Evolutionary conservation across 2,888 invertebrate genomes (phyloP).

Genomic region (Aleiodes leptofemur): DNA sequence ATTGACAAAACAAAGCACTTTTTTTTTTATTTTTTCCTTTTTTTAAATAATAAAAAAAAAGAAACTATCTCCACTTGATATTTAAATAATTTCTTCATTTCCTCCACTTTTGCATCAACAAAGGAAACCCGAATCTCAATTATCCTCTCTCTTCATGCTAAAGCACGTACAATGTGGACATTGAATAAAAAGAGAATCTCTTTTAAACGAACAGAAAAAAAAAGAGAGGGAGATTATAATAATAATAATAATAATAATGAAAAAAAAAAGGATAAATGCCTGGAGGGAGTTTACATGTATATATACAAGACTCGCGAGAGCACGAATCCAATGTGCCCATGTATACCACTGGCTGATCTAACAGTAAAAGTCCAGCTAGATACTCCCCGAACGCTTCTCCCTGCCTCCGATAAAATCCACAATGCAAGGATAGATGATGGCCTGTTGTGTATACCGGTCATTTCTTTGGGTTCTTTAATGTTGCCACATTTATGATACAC

Average conservation of each 20-base stretch:
- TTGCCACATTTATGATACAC: slow-evolving; percentile 18
- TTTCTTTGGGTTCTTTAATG: slow-evolving; percentile 7
- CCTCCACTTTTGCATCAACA: slow-evolving; percentile 8
- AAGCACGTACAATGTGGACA: not conserved
- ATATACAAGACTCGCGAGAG: slow-evolving; percentile 15
- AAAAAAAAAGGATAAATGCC: slow-evolving; percentile 30
- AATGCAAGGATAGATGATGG: slow-evolving; percentile 2
- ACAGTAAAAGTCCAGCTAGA: slow-evolving; percentile 67
- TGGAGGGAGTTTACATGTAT: slow-evolving; percentile 21
- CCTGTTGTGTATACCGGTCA: slow-evolving; percentile 18
- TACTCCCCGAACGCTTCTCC: slow-evolving; percentile 19
- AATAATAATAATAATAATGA: not conserved
- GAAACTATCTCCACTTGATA: not conserved
- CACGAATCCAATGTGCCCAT: slow-evolving; percentile 1
- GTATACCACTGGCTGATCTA: slow-evolving; percentile 47
- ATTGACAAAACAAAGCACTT: too few species aligned
- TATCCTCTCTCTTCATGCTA: slow-evolving; percentile 8
- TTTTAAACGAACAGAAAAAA: slow-evolving; percentile 33
- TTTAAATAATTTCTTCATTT: slow-evolving; percentile 7
- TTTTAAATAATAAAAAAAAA: too few species aligned
- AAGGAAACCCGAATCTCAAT: not conserved
- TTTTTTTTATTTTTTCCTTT: too few species aligned
- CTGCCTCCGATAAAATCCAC: slow-evolving; percentile 23
- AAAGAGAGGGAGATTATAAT: slow-evolving; percentile 19
- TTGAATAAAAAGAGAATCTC: slow-evolving; percentile 1